A percentile compares a stretch with the other conserved stretches of the same genome.
These are phyloP conservation scores for Montifringilla adamsi DNA, from an alignment of 2,113 vertebrate species.

Conservation along the genomic window DNA sequence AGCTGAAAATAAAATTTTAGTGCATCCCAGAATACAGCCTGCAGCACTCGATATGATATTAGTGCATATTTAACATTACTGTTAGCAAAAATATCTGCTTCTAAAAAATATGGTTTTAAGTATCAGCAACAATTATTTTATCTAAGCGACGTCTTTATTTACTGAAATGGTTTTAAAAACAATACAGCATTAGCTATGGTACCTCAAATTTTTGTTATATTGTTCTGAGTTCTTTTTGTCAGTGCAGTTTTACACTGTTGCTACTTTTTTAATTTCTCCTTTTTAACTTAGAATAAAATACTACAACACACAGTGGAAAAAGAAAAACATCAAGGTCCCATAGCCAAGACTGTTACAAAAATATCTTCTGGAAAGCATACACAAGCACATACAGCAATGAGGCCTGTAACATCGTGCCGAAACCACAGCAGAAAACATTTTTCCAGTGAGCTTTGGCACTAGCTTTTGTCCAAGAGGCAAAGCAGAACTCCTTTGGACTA, in stretches of 20 bases:
- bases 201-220: not conserved
- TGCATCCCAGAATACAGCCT: not conserved
- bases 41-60: not conserved
- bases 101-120: not conserved
- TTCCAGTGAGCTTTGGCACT: not conserved
- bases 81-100: not conserved
- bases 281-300: not conserved
- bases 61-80: not conserved
- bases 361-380: not conserved
- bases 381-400: not conserved
- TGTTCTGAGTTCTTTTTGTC: not conserved
- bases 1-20: not conserved
- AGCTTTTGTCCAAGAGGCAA: not conserved
- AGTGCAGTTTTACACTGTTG: not conserved
- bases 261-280: not conserved
- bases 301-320: not conserved
- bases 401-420: accelerated
- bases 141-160: not conserved
- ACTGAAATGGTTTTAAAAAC: not conserved
- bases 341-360: not conserved
- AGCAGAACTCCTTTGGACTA: not conserved
- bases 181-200: not conserved
- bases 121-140: not conserved
- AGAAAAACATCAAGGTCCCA: not conserved
- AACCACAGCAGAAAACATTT: not conserved